Percentiles rank a stretch among this genome's conserved stretches.
These are phyloP conservation scores for Odontomachus brunneus DNA, from an alignment of 1,140 invertebrate species.

Conservation along the genomic window DNA sequence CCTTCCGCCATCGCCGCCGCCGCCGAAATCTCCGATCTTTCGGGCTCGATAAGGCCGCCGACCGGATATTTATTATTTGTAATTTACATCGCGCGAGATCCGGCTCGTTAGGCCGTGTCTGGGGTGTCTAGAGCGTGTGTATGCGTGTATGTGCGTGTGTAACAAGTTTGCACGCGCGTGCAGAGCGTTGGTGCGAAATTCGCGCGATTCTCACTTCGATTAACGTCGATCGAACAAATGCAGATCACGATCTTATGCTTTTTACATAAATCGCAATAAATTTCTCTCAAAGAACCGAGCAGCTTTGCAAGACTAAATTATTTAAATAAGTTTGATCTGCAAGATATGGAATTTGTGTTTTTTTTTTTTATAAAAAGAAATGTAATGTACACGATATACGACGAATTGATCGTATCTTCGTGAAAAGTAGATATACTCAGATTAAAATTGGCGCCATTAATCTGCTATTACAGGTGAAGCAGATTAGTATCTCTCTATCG, in stretches of 20 bases:
- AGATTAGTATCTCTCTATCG: neutral
- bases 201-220: slow-evolving; percentile 23
- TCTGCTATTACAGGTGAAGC: neutral
- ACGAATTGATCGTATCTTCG: no score
- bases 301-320: no score
- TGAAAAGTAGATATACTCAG: no score
- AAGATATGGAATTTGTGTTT: no score
- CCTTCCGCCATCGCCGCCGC: slow-evolving; percentile 44
- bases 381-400: no score
- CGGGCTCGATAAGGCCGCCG: slow-evolving; percentile 75
- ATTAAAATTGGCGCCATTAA: neutral
- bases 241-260: neutral
- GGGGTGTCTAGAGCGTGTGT: slow-evolving; percentile 34
- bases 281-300: no score
- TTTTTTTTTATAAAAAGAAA: no score
- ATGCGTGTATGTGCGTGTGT: neutral
- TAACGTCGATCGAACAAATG: neutral
- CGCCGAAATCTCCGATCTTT: slow-evolving; percentile 77
- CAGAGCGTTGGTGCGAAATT: neutral
- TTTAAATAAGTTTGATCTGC: no score
- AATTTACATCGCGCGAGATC: slow-evolving; percentile 77
- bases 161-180: slow-evolving; percentile 23
- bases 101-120: slow-evolving; percentile 66
- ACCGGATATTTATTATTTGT: slow-evolving; percentile 82
- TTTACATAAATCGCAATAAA: neutral